Evolutionary conservation across 2,113 vertebrate species (phyloP).

Genomic region (Glaucidium brasilianum): DNA sequence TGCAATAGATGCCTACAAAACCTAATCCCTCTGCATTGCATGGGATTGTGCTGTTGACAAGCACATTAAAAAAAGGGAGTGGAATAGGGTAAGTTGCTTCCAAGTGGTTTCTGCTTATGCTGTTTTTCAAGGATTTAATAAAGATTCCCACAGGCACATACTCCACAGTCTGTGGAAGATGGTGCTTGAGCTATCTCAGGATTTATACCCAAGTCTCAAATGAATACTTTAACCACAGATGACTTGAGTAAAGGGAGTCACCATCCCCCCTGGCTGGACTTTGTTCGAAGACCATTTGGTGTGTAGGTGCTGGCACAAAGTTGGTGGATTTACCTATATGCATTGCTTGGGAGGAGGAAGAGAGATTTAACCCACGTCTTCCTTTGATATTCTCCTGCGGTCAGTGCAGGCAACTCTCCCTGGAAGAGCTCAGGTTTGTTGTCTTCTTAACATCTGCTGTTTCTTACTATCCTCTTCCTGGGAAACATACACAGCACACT

Average conservation of each 20-base stretch:
- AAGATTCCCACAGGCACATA: not conserved
- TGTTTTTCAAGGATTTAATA: not conserved
- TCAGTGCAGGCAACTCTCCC: not conserved
- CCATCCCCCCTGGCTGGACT: not conserved
- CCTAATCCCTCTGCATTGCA: not conserved
- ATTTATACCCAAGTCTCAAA: not conserved
- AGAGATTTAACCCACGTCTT: not conserved
- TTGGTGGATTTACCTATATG: rapidly evolving
- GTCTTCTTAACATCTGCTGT: not conserved
- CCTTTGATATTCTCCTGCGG: not conserved
- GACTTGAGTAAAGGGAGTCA: not conserved
- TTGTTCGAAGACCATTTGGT: not conserved
- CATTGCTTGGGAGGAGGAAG: not conserved
- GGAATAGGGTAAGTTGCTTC: not conserved
- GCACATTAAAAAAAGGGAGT: not conserved
- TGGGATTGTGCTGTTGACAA: not conserved
- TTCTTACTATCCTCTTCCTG: not conserved
- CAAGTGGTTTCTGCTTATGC: rapidly evolving
- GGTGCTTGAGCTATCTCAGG: not conserved
- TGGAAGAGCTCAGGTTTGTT: not conserved
- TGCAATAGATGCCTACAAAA: not conserved
- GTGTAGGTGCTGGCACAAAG: not conserved
- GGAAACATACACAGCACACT: rapidly evolving
- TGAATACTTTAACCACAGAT: not conserved
- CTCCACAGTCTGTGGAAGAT: not conserved